Evolutionary conservation across 2,797 vertebrate genomes (phyloP).

Genomic region (Corythornis leucogaster): DNA sequence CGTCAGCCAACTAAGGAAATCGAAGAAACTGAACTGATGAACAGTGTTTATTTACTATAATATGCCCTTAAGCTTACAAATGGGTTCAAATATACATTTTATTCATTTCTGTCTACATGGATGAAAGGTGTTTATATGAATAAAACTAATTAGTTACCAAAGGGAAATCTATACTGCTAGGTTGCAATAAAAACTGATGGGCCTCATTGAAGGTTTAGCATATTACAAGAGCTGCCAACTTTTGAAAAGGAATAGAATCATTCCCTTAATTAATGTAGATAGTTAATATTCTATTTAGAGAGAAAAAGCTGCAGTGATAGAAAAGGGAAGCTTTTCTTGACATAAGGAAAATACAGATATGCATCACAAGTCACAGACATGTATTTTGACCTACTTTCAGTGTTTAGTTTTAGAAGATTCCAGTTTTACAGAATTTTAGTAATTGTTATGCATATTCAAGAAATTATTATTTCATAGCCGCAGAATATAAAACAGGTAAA

Average conservation of each 20-base stretch:
- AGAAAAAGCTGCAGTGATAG: neutral
- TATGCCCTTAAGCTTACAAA: neutral
- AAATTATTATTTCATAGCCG: neutral
- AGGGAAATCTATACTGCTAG: conserved; percentile 31
- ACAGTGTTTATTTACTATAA: conserved; percentile 47
- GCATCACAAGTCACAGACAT: neutral
- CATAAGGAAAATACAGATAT: neutral
- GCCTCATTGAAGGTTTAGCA: conserved; percentile 24
- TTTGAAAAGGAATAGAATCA: conserved; percentile 39
- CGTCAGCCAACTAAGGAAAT: conserved; percentile 49
- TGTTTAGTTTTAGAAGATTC: neutral
- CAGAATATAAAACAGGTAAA: neutral
- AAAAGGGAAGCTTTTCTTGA: neutral
- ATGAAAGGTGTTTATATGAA: conserved; percentile 58
- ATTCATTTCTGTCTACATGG: neutral
- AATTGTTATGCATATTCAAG: neutral
- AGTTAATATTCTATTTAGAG: conserved; percentile 53
- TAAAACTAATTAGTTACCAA: conserved; percentile 62
- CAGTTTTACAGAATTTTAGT: neutral
- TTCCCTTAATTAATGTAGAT: conserved; percentile 58
- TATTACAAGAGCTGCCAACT: conserved; percentile 22
- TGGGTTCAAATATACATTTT: conserved; percentile 40
- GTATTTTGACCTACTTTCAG: neutral
- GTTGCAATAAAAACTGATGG: conserved; percentile 54
- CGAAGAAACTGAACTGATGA: neutral